These are phyloP conservation scores for Prietella phreatophila DNA, from an alignment of 2,113 vertebrate species.

Conservation along the genomic window DNA sequence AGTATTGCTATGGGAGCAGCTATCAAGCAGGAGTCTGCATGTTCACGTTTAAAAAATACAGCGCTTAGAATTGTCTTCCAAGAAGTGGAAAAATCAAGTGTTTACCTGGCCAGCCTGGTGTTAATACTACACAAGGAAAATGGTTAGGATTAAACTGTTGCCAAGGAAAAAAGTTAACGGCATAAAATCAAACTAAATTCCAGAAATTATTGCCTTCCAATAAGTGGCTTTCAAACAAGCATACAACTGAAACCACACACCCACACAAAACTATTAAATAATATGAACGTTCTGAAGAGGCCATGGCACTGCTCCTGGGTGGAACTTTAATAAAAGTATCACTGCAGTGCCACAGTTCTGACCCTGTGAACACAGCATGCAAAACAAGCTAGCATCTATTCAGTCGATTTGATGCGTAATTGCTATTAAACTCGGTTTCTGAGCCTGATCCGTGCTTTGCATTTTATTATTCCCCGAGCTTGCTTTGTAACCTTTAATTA, in stretches of 20 bases:
- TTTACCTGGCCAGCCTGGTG: neutral
- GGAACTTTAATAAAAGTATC: conserved; percentile 19
- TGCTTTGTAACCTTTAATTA: conserved; percentile 71
- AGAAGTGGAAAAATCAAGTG: neutral
- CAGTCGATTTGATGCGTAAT: conserved; percentile 36
- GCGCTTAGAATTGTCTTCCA: neutral
- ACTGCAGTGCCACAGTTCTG: conserved; percentile 16
- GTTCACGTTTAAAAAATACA: neutral
- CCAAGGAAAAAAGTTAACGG: neutral
- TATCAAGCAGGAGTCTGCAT: conserved; percentile 18
- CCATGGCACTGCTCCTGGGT: neutral
- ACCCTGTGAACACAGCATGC: conserved; percentile 36
- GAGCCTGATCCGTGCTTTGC: conserved; percentile 35
- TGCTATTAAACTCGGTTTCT: conserved; percentile 46
- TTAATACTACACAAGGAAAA: neutral
- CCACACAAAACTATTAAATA: neutral
- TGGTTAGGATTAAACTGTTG: neutral
- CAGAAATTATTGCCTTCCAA: neutral
- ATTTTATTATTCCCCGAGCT: conserved; percentile 67
- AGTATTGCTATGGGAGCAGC: conserved; percentile 5
- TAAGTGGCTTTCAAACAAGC: neutral
- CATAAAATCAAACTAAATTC: neutral
- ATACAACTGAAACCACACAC: too few relatives aligned
- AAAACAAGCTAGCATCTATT: conserved; percentile 31
- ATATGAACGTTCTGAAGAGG: neutral